Evolutionary conservation across 2,797 vertebrate genomes (phyloP).

Genomic region (Benthosema pterotum): DNA sequence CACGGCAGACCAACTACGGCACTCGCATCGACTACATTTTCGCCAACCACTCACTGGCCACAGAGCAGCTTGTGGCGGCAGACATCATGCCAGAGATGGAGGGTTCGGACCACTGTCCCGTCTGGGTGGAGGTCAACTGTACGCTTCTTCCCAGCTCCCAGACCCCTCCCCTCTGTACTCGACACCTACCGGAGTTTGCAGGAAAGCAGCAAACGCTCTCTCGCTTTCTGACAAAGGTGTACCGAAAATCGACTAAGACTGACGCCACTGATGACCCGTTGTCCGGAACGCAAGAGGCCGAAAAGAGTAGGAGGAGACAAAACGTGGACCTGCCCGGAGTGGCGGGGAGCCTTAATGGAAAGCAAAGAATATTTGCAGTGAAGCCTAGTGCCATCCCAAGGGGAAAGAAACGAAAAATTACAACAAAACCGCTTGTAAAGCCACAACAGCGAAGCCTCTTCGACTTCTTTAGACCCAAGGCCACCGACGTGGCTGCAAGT

Average conservation of each 20-base stretch:
- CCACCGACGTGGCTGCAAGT: background rate
- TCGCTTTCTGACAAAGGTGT: slow-evolving; percentile 82
- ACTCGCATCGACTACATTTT: slow-evolving; percentile 92
- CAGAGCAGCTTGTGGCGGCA: slow-evolving; percentile 75
- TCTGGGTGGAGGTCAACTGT: slow-evolving; percentile 81
- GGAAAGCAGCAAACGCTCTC: slow-evolving; percentile 89
- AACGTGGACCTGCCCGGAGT: slow-evolving; percentile 64
- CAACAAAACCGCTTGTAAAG: slow-evolving; percentile 56
- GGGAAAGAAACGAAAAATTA: slow-evolving; percentile 75
- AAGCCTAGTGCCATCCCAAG: slow-evolving; percentile 61
- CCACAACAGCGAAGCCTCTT: slow-evolving; percentile 82
- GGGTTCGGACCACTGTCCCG: slow-evolving; percentile 92
- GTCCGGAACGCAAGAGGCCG: slow-evolving; percentile 69
- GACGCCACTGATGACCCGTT: slow-evolving; percentile 43
- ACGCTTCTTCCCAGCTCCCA: slow-evolving; percentile 70
- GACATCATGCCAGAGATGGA: slow-evolving; percentile 88
- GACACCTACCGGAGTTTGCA: slow-evolving; percentile 87
- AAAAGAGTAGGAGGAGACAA: slow-evolving; percentile 56
- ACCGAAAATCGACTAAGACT: slow-evolving; percentile 49
- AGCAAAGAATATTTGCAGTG: slow-evolving; percentile 64
- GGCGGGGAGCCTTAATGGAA: slow-evolving; percentile 33
- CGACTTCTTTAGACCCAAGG: slow-evolving; percentile 84
- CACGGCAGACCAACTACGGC: slow-evolving; percentile 90
- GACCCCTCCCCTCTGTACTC: slow-evolving; percentile 82
- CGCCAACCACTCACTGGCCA: slow-evolving; percentile 73